Evolutionary conservation across 92 coral and sea anemone species (phyloP).

Genomic region (Zoanthus gigantus): DNA sequence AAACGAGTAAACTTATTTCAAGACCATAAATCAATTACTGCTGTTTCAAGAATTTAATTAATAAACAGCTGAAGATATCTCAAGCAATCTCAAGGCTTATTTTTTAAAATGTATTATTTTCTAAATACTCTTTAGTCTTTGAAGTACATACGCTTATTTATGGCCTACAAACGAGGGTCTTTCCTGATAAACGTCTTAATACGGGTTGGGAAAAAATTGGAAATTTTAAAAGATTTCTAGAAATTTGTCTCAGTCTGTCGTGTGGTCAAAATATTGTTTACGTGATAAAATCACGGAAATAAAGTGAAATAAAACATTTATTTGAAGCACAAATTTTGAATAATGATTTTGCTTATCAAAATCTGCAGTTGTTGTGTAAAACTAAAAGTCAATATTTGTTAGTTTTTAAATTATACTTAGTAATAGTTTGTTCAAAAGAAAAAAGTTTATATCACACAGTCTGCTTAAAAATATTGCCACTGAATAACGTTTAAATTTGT

Average conservation of each 20-base stretch:
- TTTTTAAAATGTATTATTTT: slow-evolving; percentile 2
- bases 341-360: background rate
- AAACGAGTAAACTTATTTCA: background rate
- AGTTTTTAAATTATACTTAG: background rate
- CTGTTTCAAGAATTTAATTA: slow-evolving; percentile 14
- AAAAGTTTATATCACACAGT: background rate
- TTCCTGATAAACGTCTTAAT: background rate
- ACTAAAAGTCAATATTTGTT: too few species aligned
- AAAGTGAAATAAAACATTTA: background rate
- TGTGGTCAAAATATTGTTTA: background rate
- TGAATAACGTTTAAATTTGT: background rate
- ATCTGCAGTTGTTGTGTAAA: too few species aligned
- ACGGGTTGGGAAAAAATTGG: background rate
- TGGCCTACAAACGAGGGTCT: background rate
- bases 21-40: slow-evolving; percentile 34
- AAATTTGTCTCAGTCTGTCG: background rate
- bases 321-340: background rate
- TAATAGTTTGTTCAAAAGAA: background rate
- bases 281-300: slow-evolving; percentile 24
- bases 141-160: background rate
- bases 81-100: background rate
- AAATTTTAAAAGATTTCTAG: background rate
- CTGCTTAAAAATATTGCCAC: background rate
- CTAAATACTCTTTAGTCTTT: background rate
- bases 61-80: slow-evolving; percentile 25